Base-by-base conservation (phyloP, 2,888 invertebrate species). In the Entomobrya proxima region DNA sequence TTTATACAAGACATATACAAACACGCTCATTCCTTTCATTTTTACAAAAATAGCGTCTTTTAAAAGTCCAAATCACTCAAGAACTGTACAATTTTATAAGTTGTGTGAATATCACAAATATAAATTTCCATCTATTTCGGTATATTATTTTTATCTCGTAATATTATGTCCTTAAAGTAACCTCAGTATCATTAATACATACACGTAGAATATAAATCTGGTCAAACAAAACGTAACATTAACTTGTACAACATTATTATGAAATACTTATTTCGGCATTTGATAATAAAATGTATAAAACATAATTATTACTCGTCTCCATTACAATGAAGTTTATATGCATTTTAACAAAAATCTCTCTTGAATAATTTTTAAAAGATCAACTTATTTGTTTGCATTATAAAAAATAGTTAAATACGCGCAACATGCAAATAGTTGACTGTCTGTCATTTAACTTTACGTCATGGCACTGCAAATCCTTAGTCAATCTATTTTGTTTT, bases 201-300 rank as follows among this genome's bases (percentile, higher is more conserved):
- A 55, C 55, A 21, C 21, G 24, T n/a, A 15, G 9, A 11, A 55
- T 4, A 4, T 4, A 7, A 7, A 21, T 21, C 18, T 15, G 47
- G 50, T 50, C 47, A 74, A 74, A 74, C 47, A 47, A 74, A 47
- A 30, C 50, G 47, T 74, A 74, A 74, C 30, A 44, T 72, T 81
- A 81, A 74, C 40, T 81, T 81, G 81, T 81, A 81, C 81, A 74
- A 74, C 47, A 40, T 79, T 27, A 30, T 30, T 50, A 18, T 50
- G 52, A 67, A 81, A 74, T 81, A 81, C 81, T 74, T 80, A 74
- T 44, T 58, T 61, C 72, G 80, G 80, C 30, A 74, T 67, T 67
- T 67, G 67, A 67, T 24, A 44, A 67, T 32, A 64, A 15, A 24
- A 15, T 24, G 24, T 55, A 55, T 27, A 32, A 61, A 1, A 27